phyloP scores from a whole-genome alignment of 2,888 invertebrate genomes.

The Andrena bicolor region DNA sequence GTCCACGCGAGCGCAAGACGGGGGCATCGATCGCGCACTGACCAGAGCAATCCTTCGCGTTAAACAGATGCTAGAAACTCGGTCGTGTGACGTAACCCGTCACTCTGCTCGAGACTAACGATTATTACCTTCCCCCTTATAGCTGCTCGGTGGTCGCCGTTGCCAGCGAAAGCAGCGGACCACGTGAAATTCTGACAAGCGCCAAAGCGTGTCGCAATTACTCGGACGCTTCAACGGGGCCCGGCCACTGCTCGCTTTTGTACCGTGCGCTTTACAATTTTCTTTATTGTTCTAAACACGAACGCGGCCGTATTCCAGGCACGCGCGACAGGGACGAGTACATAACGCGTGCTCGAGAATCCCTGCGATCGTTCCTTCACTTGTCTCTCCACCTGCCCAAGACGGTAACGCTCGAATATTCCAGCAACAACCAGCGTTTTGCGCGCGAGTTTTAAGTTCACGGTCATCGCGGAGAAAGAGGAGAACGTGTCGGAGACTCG shows the following conservation, averaged over 20 bases:
- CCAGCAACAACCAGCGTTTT: no score
- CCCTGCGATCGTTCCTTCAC: neutral
- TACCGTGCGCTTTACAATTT: constrained; percentile 52
- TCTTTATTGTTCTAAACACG: constrained; percentile 59
- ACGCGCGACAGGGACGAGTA: constrained; percentile 28
- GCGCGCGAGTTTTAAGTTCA: no score
- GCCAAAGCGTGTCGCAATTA: constrained; percentile 70
- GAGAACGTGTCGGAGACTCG: no score
- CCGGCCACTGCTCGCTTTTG: constrained; percentile 42
- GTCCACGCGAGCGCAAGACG: neutral
- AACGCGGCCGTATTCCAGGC: constrained; percentile 43
- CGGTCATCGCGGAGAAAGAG: no score
- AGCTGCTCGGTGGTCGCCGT: constrained; percentile 23
- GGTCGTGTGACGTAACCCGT: constrained; percentile 65
- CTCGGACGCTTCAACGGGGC: constrained; percentile 43
- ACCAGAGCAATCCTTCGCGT: constrained; percentile 45
- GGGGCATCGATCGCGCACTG: constrained; percentile 33
- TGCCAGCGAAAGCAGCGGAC: constrained; percentile 65
- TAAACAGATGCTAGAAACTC: constrained; percentile 53
- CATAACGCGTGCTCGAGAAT: constrained; percentile 10
- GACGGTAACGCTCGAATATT: no score
- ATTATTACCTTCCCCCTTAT: constrained; percentile 55
- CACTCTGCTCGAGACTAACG: constrained; percentile 60
- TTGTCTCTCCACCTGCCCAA: no score
- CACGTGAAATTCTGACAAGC: constrained; percentile 69